Evolutionary conservation across 2,888 invertebrate genomes (phyloP).

Genomic region (Drosophila nigricruria): DNA sequence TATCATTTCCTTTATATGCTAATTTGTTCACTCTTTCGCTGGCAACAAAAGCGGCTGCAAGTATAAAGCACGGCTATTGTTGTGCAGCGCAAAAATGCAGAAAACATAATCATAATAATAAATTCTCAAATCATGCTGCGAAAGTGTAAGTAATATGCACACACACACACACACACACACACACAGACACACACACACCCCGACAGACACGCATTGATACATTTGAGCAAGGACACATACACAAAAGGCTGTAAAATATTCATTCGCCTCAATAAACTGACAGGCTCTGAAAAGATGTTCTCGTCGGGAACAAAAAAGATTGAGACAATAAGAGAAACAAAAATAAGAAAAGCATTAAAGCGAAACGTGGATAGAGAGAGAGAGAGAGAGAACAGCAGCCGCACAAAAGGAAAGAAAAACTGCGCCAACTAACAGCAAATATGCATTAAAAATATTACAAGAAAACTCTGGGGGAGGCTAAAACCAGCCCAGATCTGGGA

Average conservation of each 20-base stretch:
- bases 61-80: conserved; percentile 44
- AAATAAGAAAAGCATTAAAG: conserved; percentile 54
- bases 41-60: conserved; percentile 30
- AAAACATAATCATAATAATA: conserved; percentile 43
- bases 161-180: neutral
- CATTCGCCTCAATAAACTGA: conserved; percentile 78
- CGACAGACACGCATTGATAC: conserved; percentile 8
- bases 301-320: conserved; percentile 22
- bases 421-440: conserved; percentile 63
- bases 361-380: conserved; percentile 41
- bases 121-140: conserved; percentile 46
- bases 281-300: conserved; percentile 67
- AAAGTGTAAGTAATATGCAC: conserved; percentile 39
- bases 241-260: conserved; percentile 71
- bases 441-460: conserved; percentile 76
- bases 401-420: conserved; percentile 44
- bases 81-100: conserved; percentile 61
- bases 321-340: conserved; percentile 5
- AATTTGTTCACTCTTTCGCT: conserved; percentile 18
- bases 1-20: conserved; percentile 17
- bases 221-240: conserved; percentile 19
- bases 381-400: conserved; percentile 39
- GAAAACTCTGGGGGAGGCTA: conserved; percentile 11
- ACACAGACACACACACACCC: conserved; percentile 8
- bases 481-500: conserved; percentile 3